Evolutionary conservation across 2,888 invertebrate genomes (phyloP).

Genomic region (Tuberolachnus salignus): DNA sequence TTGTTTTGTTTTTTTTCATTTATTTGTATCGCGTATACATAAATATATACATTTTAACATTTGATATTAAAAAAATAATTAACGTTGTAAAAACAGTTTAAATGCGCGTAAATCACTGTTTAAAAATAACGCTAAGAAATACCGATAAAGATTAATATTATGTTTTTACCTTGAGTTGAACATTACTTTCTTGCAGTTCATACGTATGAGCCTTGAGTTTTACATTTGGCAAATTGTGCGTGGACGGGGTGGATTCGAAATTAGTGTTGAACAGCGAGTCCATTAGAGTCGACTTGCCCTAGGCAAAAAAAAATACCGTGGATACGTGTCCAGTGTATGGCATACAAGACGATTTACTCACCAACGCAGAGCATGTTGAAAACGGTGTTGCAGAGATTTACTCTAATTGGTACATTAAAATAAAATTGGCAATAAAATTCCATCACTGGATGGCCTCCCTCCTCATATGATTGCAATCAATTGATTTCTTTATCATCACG

Average conservation of each 20-base stretch:
- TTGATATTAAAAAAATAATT: too few species aligned
- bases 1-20: too few species aligned
- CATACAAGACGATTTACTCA: conserved; percentile 64
- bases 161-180: conserved; percentile 80
- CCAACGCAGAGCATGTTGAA: conserved; percentile 99
- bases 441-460: too few species aligned
- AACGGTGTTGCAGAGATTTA: conserved; percentile 94
- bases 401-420: too few species aligned
- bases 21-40: too few species aligned
- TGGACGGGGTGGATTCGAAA: conserved; percentile 93
- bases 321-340: not conserved
- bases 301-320: conserved; percentile 73
- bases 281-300: conserved; percentile 98
- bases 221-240: conserved; percentile 94
- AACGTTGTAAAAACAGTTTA: not conserved
- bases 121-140: too few species aligned
- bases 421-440: too few species aligned
- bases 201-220: conserved; percentile 97
- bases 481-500: too few species aligned
- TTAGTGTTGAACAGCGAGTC: conserved; percentile 98
- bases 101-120: too few species aligned
- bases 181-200: conserved; percentile 90
- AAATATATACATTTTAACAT: too few species aligned
- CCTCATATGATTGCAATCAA: too few species aligned
- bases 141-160: too few species aligned